phyloP scores from a whole-genome alignment of 2,797 vertebrate species.

The Cottoperca gobio region DNA sequence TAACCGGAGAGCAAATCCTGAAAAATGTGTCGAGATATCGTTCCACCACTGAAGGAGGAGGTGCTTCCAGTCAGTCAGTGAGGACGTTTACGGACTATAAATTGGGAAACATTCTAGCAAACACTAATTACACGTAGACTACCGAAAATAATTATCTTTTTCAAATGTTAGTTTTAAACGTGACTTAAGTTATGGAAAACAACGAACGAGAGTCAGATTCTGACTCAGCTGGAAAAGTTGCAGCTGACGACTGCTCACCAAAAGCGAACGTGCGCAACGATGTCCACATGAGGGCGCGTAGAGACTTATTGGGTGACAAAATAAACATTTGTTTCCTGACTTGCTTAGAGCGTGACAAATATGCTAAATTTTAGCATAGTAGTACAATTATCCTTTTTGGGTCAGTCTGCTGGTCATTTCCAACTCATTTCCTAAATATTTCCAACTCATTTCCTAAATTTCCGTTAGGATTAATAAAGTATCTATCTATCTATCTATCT shows the following conservation, averaged over 20 bases:
- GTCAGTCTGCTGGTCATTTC: neutral
- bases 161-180: neutral
- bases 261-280: neutral
- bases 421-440: no score
- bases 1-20: constrained; percentile 31
- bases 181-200: neutral
- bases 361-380: no score
- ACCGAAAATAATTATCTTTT: fast-evolving
- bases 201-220: neutral
- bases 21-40: constrained; percentile 8
- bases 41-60: constrained; percentile 60
- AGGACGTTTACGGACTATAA: neutral
- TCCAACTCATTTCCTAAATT: no score
- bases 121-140: neutral
- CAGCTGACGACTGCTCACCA: neutral
- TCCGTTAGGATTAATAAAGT: no score
- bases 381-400: no score
- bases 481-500: no score
- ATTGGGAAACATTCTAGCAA: neutral
- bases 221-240: constrained; percentile 10
- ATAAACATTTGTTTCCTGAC: neutral
- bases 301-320: neutral
- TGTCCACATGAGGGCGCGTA: constrained; percentile 49
- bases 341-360: no score
- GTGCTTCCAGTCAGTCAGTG: constrained; percentile 45